Evolutionary conservation across 2,797 vertebrate species (phyloP).

Genomic region (Avahi laniger): DNA sequence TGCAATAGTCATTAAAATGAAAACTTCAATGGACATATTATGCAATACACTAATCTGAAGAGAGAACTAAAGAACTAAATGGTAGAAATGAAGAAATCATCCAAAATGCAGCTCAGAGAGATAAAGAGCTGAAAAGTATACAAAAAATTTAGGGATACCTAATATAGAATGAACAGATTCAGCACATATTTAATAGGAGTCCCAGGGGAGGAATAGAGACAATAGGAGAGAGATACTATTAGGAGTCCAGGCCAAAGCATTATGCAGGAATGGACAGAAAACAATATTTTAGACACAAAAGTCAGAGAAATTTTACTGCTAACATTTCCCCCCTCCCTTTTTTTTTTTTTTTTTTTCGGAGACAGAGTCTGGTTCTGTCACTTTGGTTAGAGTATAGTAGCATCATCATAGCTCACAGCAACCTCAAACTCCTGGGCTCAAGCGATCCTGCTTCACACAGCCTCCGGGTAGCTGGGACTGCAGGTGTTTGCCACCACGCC

Average conservation of each 20-base stretch:
- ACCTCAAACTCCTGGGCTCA: too few relatives aligned
- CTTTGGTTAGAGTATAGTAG: too few relatives aligned
- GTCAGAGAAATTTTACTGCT: not conserved
- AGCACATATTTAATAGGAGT: not conserved
- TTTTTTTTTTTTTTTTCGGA: too few relatives aligned
- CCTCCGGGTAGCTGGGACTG: too few relatives aligned
- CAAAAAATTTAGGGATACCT: not conserved
- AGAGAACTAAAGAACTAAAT: not conserved
- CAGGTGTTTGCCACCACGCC: too few relatives aligned
- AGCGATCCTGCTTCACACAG: too few relatives aligned
- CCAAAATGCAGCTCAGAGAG: not conserved
- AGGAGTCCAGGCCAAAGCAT: not conserved
- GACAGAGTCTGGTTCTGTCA: too few relatives aligned
- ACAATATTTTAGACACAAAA: not conserved
- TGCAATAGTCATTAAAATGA: not conserved
- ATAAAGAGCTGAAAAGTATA: not conserved
- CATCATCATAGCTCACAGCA: too few relatives aligned
- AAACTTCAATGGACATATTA: not conserved
- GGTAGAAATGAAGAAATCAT: not conserved
- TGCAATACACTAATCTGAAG: not conserved
- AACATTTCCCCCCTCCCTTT: too few relatives aligned
- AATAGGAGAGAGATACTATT: not conserved
- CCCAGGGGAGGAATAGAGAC: not conserved
- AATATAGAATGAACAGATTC: not conserved
- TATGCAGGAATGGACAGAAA: not conserved